phyloP scores from a whole-genome alignment of 37 sponge, comb jelly and placozoan species.

The Oopsacas minuta region DNA sequence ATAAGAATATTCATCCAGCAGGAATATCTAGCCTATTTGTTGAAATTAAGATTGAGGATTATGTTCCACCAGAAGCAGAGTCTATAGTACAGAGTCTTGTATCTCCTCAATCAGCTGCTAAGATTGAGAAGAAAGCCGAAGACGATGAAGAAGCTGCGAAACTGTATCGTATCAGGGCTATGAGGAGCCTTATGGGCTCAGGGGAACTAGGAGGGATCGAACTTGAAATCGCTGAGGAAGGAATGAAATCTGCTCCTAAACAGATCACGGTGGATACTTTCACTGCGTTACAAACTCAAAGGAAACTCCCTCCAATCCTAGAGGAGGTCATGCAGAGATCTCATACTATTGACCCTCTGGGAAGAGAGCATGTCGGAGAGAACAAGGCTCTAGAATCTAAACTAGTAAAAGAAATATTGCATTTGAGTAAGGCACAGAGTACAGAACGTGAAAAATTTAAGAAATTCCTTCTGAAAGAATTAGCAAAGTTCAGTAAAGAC shows the following conservation, averaged over 20 bases:
- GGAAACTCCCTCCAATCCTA: not conserved
- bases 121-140: not conserved
- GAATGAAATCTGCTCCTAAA: not conserved
- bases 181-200: not conserved
- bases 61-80: conserved; percentile 68
- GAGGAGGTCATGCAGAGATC: not conserved
- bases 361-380: not conserved
- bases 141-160: not conserved
- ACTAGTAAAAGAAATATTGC: not conserved
- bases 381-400: not conserved
- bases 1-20: conserved; percentile 71
- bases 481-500: not conserved
- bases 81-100: conserved; percentile 23
- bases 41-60: conserved; percentile 61
- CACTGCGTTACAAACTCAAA: not conserved
- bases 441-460: not conserved
- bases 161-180: not conserved
- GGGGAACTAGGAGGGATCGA: not conserved
- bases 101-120: not conserved
- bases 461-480: not conserved
- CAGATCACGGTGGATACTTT: not conserved
- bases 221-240: not conserved
- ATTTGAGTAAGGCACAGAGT: not conserved
- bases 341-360: not conserved
- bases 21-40: conserved; percentile 72